phyloP scores from a whole-genome alignment of 92 coral and sea anemone genomes.

The Plumapathes pennacea region DNA sequence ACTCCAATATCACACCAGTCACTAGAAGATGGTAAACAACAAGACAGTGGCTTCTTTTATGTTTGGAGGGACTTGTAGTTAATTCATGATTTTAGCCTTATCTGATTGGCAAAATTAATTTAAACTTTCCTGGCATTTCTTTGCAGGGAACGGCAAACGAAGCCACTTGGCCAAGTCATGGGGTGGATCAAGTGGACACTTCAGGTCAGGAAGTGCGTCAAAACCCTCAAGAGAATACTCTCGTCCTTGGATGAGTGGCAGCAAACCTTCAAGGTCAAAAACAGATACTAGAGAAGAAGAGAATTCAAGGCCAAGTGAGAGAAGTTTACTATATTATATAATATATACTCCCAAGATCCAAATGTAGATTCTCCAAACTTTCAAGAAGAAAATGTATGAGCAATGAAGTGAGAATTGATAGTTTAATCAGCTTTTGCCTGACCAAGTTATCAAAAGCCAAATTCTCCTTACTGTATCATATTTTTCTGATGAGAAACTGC shows the following conservation, averaged over 20 bases:
- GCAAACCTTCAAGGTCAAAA: conserved; percentile 49
- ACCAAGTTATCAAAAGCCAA: no score
- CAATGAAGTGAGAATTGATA: no score
- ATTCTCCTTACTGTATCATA: no score
- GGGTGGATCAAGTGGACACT: conserved; percentile 70
- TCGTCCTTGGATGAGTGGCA: conserved; percentile 76
- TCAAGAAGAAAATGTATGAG: no score
- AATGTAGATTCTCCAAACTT: no score
- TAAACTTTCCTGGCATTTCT: not conserved
- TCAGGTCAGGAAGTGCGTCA: conserved; percentile 46
- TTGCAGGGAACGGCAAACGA: conserved; percentile 30
- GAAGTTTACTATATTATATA: no score
- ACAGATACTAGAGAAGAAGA: conserved; percentile 21
- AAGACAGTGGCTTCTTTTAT: not conserved
- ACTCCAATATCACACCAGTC: conserved; percentile 54
- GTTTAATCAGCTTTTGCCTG: no score
- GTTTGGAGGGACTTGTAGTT: not conserved
- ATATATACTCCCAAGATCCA: no score
- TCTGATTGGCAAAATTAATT: not conserved
- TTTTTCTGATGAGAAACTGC: no score
- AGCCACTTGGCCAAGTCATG: conserved; percentile 77
- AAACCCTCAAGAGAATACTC: conserved; percentile 71
- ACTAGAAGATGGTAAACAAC: conserved; percentile 34
- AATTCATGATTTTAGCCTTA: no score
- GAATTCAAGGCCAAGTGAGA: no score